Conservation (phyloP, 2,888 invertebrate species). For the Apamea anceps region DNA sequence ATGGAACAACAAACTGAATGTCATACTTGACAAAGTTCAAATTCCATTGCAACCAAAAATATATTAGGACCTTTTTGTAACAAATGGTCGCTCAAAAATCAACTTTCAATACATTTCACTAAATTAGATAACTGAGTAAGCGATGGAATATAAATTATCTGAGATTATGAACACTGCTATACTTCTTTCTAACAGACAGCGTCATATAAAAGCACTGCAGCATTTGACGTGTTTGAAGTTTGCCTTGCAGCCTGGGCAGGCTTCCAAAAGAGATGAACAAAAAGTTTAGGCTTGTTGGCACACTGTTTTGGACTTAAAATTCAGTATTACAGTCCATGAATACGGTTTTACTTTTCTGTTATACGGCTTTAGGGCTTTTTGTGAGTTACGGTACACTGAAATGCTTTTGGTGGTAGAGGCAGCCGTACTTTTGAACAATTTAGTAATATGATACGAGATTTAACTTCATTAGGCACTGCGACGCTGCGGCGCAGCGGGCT, state of each 20-base stretch:
- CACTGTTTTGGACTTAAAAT: constrained; percentile 31
- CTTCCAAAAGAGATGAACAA: constrained; percentile 38
- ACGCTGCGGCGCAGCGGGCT: too few relatives aligned
- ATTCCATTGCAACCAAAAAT: too few relatives aligned
- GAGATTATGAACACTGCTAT: background rate
- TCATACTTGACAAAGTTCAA: too few relatives aligned
- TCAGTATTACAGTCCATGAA: constrained; percentile 21
- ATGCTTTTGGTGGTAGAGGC: constrained; percentile 2
- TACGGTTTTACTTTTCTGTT: constrained; percentile 31
- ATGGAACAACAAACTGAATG: too few relatives aligned
- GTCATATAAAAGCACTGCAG: constrained; percentile 13
- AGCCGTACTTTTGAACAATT: background rate
- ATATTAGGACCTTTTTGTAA: background rate
- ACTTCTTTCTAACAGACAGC: background rate
- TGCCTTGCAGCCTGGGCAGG: constrained; percentile 20
- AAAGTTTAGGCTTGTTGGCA: constrained; percentile 38
- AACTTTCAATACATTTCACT: background rate
- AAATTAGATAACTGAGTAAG: background rate
- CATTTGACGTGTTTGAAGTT: constrained; percentile 14
- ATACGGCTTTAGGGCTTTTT: background rate
- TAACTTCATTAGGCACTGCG: background rate
- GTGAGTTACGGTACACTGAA: constrained; percentile 9
- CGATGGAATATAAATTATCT: background rate
- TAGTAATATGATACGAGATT: background rate
- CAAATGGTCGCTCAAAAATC: background rate